phyloP scores from a whole-genome alignment of 2,888 invertebrate species.

The Neria commutata region DNA sequence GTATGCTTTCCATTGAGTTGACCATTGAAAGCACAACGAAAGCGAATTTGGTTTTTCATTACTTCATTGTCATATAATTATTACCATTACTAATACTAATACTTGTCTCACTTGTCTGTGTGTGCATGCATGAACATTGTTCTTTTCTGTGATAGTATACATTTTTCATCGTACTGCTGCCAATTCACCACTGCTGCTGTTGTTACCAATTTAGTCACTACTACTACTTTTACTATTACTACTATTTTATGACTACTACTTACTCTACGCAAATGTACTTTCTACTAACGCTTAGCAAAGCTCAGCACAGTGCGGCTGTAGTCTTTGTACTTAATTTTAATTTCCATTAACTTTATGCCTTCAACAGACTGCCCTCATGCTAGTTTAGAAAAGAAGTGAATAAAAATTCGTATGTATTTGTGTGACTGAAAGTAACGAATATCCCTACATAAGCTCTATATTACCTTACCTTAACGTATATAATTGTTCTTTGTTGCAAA shows the following conservation, averaged over 20 bases:
- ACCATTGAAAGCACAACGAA: neutral
- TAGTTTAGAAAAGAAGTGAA: too few species aligned
- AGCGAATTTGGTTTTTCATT: neutral
- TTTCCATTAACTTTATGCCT: neutral
- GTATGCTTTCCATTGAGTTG: too few species aligned
- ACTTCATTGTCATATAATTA: neutral
- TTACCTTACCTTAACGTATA: neutral
- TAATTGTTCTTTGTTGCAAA: neutral
- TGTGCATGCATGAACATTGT: neutral
- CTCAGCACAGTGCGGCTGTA: neutral
- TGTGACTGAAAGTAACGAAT: neutral
- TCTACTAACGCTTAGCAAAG: neutral
- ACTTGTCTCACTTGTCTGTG: neutral
- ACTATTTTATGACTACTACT: neutral
- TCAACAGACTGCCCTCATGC: neutral
- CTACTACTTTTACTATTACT: too few species aligned
- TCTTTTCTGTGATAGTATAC: constrained; percentile 2
- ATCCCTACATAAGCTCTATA: neutral
- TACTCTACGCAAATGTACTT: neutral
- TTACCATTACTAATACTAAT: neutral
- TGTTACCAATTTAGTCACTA: too few species aligned
- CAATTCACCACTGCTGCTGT: neutral
- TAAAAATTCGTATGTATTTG: too few species aligned
- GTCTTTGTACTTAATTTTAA: neutral
- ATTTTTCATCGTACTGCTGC: too few species aligned